phyloP scores from a whole-genome alignment of 2,797 vertebrate genomes.

The Picus viridis region DNA sequence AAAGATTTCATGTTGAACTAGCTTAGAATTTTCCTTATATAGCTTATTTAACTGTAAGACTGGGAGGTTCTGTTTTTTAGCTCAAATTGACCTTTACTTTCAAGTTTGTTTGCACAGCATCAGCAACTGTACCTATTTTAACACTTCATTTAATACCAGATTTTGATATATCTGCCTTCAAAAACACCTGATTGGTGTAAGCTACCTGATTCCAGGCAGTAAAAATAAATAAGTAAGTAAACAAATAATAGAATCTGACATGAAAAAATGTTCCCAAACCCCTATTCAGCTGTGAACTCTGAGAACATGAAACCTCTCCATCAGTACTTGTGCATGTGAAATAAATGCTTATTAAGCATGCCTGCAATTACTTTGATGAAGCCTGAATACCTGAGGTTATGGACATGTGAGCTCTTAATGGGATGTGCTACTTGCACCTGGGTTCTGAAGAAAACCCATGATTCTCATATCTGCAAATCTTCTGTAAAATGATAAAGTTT shows the following conservation, averaged over 20 bases:
- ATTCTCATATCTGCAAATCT: not conserved
- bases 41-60: not conserved
- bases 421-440: not conserved
- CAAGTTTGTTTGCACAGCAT: not conserved
- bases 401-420: not conserved
- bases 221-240: not conserved
- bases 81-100: not conserved
- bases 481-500: not conserved
- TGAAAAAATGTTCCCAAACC: not conserved
- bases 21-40: not conserved
- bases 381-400: not conserved
- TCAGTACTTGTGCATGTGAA: not conserved
- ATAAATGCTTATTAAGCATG: not conserved
- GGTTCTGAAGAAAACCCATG: not conserved
- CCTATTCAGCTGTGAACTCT: not conserved
- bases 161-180: not conserved
- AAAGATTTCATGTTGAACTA: not conserved
- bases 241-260: not conserved
- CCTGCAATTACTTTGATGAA: not conserved
- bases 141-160: not conserved
- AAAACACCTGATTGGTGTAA: not conserved
- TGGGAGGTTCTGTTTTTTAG: not conserved
- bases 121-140: not conserved
- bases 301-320: not conserved
- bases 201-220: not conserved